Conservation (phyloP, 2,888 invertebrate genomes). For the Orthonychiurus folsomi region DNA sequence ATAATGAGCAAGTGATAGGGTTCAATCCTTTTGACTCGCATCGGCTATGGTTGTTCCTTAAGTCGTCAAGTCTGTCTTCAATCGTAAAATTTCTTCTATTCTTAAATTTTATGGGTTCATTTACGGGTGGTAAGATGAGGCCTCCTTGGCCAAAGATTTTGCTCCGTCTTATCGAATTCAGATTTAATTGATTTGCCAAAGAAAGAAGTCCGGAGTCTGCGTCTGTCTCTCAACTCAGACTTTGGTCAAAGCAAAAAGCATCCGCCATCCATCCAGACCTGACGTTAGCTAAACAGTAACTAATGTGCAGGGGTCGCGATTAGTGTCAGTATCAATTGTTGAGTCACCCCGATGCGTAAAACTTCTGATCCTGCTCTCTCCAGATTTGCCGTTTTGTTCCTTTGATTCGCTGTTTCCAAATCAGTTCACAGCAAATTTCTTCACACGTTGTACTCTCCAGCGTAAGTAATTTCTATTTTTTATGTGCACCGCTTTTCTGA, state of each 20-base stretch:
- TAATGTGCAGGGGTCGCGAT: too few relatives aligned
- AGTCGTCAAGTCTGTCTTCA: not conserved
- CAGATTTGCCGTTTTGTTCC: conserved; percentile 1
- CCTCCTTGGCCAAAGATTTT: too few relatives aligned
- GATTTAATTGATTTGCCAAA: not conserved
- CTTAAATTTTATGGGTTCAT: not conserved
- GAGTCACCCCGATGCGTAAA: not conserved
- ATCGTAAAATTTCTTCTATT: not conserved
- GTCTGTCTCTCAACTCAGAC: not conserved
- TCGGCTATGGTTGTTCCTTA: not conserved
- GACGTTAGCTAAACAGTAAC: too few relatives aligned
- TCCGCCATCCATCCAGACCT: not conserved
- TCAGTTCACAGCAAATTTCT: too few relatives aligned
- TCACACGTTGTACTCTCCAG: too few relatives aligned
- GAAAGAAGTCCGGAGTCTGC: not conserved
- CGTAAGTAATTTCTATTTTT: too few relatives aligned
- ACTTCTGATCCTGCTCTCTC: not conserved
- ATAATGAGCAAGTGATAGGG: not conserved
- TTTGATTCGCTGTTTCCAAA: conserved; percentile 3
- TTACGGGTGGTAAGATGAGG: not conserved
- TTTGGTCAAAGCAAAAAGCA: too few relatives aligned
- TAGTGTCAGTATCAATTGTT: not conserved
- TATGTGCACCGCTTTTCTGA: too few relatives aligned
- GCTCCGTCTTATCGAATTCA: not conserved
- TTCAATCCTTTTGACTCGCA: not conserved